These are phyloP conservation scores for Megaptera novaeangliae DNA, from an alignment of 2,113 vertebrate genomes.

Conservation along the genomic window DNA sequence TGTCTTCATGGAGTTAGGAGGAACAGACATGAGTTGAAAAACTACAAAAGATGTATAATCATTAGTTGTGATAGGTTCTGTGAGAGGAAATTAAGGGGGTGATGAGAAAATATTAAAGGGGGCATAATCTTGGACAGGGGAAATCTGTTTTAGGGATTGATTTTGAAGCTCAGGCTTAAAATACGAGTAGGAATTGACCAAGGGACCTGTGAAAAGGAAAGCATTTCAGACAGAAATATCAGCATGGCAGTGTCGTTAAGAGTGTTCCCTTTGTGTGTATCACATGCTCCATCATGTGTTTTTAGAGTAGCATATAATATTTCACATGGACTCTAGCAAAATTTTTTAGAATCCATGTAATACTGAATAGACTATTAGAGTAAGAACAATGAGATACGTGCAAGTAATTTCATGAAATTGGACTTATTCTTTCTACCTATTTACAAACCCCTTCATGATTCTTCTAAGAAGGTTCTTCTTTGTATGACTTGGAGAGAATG, in stretches of 20 bases:
- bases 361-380: background rate
- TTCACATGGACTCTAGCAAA: background rate
- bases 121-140: background rate
- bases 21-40: background rate
- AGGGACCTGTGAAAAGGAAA: background rate
- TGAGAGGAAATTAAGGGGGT: background rate
- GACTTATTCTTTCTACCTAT: background rate
- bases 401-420: background rate
- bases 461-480: background rate
- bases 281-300: background rate
- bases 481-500: background rate
- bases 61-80: background rate
- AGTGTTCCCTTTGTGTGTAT: background rate
- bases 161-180: background rate
- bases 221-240: background rate
- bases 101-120: background rate
- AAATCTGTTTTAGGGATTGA: background rate
- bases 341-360: background rate
- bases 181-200: background rate
- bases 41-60: background rate
- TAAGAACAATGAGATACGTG: background rate
- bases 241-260: background rate
- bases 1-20: background rate
- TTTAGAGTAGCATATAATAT: background rate
- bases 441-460: background rate